Percentiles rank a stretch among this genome's conserved stretches.
phyloP scores from a whole-genome alignment of 2,888 invertebrate species.

The Drosophila colorata region DNA sequence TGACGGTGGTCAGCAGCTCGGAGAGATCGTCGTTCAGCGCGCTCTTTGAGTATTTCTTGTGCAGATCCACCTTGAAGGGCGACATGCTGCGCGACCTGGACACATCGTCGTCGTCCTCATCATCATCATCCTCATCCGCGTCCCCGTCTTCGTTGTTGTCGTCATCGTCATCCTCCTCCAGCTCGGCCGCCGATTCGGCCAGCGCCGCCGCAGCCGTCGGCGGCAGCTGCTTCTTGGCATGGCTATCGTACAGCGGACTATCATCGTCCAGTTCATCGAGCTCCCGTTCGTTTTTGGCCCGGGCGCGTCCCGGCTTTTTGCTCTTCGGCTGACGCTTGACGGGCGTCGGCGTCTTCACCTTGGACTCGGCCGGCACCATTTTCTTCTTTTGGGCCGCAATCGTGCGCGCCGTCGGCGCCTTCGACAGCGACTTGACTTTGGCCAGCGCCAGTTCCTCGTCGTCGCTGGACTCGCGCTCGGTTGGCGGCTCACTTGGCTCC shows the following conservation, averaged over 20 bases:
- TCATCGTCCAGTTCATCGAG: constrained; percentile 44
- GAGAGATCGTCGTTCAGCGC: constrained; percentile 84
- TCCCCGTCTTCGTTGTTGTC: constrained; percentile 72
- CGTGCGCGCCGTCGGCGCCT: constrained; percentile 63
- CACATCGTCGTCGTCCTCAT: constrained; percentile 70
- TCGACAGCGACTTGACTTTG: constrained; percentile 56
- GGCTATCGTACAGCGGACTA: constrained; percentile 54
- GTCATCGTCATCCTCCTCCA: constrained; percentile 73
- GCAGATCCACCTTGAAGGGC: constrained; percentile 85
- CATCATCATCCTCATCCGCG: constrained; percentile 69
- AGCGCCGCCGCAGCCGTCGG: constrained; percentile 80
- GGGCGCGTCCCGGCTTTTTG: constrained; percentile 47
- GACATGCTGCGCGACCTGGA: constrained; percentile 84
- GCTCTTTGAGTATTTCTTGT: constrained; percentile 85
- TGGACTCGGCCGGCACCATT: constrained; percentile 56
- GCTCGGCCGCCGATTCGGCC: constrained; percentile 79
- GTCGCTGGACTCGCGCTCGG: constrained; percentile 57
- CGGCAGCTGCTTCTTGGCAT: constrained; percentile 68
- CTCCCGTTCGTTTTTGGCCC: constrained; percentile 31
- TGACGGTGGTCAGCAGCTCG: constrained; percentile 80
- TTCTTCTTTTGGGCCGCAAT: constrained; percentile 74
- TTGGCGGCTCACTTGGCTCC: constrained; percentile 55
- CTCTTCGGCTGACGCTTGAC: constrained; percentile 59
- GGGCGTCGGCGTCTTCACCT: constrained; percentile 61
- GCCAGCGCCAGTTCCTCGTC: constrained; percentile 68